Evolutionary conservation across 35 echinoderm and acorn worm genomes (phyloP).

Genomic region (Apostichopus parvimensis): DNA sequence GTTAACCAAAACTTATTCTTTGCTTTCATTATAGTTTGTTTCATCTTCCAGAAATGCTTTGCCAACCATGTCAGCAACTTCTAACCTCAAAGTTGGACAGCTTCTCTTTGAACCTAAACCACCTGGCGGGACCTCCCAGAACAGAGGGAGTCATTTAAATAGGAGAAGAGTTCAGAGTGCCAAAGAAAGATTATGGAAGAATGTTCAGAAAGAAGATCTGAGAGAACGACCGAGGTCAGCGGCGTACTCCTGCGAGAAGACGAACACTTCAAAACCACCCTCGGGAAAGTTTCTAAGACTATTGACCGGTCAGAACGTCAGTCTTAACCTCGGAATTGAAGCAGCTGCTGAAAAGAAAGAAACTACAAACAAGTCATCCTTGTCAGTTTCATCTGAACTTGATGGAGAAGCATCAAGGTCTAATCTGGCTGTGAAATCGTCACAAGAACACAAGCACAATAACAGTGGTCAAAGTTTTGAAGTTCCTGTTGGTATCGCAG

Average conservation of each 20-base stretch:
- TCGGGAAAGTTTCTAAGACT: conserved; percentile 3
- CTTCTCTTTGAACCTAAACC: conserved; percentile 35
- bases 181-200: conserved; percentile 21
- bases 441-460: neutral
- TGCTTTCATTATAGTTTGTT: too few relatives aligned
- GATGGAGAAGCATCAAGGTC: neutral
- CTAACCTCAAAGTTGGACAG: conserved; percentile 15
- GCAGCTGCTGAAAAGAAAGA: neutral
- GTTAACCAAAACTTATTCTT: too few relatives aligned
- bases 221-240: conserved; percentile 25
- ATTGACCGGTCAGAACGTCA: neutral
- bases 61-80: neutral
- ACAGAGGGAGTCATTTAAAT: neutral
- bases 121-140: neutral
- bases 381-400: too few relatives aligned
- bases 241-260: neutral
- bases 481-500: conserved; percentile 21
- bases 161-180: conserved; percentile 45
- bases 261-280: neutral
- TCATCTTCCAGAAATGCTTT: neutral
- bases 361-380: neutral
- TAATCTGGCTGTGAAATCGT: neutral
- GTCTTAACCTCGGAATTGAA: neutral
- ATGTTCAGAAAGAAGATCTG: neutral
- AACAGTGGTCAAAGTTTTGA: neutral